A percentile compares a stretch with the other conserved stretches of the same genome.
phyloP scores from a whole-genome alignment of 2,113 vertebrate genomes.

The Acinonyx jubatus region DNA sequence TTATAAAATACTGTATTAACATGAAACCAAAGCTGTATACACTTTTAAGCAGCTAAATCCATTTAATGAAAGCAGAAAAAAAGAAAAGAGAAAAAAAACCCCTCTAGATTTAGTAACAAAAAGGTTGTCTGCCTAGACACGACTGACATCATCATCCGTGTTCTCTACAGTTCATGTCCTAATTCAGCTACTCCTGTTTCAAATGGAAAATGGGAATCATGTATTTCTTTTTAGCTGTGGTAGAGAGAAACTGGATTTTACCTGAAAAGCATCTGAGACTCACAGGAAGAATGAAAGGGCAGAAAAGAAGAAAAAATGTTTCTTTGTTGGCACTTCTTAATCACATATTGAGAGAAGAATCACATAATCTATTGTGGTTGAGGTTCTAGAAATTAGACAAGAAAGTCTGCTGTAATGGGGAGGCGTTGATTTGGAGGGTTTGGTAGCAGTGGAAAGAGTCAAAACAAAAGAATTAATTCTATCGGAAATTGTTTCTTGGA shows the following conservation, averaged over 20 bases:
- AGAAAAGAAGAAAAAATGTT: not conserved
- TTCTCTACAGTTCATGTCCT: not conserved
- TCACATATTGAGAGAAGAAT: not conserved
- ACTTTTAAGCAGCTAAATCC: constrained; percentile 14
- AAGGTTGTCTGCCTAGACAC: not conserved
- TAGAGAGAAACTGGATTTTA: constrained; percentile 22
- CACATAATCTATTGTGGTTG: not conserved
- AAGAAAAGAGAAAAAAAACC: not conserved
- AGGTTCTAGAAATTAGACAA: constrained; percentile 12
- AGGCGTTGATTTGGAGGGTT: not conserved
- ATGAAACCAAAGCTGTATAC: not conserved
- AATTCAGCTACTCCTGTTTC: not conserved
- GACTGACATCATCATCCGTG: not conserved
- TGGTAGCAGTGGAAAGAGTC: constrained; percentile 43
- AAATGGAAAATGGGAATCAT: not conserved
- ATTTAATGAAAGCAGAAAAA: not conserved
- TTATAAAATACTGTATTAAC: not conserved
- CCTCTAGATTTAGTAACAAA: not conserved
- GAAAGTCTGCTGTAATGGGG: not conserved
- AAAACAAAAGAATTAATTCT: constrained; percentile 61
- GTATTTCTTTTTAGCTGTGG: not conserved
- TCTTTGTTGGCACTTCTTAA: constrained; percentile 7
- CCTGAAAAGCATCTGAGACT: constrained; percentile 14
- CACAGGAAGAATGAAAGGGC: not conserved
- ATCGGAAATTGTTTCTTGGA: constrained; percentile 56